Conservation (phyloP, 1,140 invertebrate genomes). For the Caenorhabditis tropicalis region DNA sequence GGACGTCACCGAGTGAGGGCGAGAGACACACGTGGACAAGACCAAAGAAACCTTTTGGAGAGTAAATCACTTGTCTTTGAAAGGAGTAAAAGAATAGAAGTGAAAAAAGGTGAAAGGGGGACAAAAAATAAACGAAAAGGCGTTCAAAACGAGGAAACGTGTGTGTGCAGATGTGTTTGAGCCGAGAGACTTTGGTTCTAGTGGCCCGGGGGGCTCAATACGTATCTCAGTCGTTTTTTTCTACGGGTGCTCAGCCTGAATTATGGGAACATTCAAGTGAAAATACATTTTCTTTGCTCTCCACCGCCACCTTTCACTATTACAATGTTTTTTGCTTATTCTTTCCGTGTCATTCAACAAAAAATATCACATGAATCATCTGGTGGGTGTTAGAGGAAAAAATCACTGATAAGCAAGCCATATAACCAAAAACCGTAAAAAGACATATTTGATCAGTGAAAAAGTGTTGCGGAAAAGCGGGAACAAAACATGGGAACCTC, state of each 20-base stretch:
- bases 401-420: conserved; percentile 9
- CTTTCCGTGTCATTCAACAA: neutral
- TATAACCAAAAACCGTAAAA: neutral
- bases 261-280: conserved; percentile 1
- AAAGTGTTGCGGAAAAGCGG: neutral
- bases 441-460: neutral
- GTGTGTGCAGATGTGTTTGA: neutral
- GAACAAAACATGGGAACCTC: neutral
- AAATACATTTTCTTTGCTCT: neutral
- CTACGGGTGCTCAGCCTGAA: neutral
- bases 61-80: neutral
- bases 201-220: neutral
- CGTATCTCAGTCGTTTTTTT: conserved; percentile 30
- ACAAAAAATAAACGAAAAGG: conserved; percentile 13
- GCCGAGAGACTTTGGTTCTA: neutral
- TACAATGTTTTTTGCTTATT: neutral
- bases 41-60: neutral
- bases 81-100: neutral
- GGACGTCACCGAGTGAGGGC: neutral
- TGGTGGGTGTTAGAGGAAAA: neutral
- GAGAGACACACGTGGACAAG: neutral
- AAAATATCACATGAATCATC: neutral
- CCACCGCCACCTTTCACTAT: conserved; percentile 8
- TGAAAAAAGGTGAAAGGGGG: neutral
- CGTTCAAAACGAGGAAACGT: conserved; percentile 41